These are phyloP conservation scores for Smutsia gigantea DNA, from an alignment of 2,797 vertebrate genomes.

Conservation along the genomic window DNA sequence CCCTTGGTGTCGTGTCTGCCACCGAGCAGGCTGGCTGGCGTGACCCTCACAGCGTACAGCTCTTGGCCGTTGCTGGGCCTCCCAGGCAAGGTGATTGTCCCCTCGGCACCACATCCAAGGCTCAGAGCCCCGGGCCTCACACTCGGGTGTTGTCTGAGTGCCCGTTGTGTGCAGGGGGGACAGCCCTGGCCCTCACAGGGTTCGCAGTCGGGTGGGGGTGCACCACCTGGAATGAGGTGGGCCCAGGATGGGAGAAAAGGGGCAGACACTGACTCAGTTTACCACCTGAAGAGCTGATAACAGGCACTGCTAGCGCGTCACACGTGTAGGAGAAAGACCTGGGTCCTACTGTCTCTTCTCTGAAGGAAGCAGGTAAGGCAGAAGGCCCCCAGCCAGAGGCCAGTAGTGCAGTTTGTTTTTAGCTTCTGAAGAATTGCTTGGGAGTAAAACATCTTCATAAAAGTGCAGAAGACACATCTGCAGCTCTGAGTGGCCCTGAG, in stretches of 20 bases:
- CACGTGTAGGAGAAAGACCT: fast-evolving
- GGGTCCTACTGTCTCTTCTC: background rate
- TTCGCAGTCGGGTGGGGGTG: fast-evolving
- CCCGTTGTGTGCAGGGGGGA: too few species aligned
- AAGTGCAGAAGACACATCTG: fast-evolving
- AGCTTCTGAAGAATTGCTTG: fast-evolving
- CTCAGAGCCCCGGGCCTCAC: background rate
- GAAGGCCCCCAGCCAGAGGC: too few species aligned
- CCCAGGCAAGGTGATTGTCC: background rate
- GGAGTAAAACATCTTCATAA: fast-evolving
- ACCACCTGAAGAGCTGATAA: fast-evolving
- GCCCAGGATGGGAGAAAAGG: fast-evolving
- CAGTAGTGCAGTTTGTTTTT: fast-evolving
- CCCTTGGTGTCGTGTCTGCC: fast-evolving
- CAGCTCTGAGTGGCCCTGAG: fast-evolving
- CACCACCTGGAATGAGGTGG: too few species aligned
- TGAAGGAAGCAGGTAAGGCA: fast-evolving
- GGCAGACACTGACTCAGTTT: fast-evolving
- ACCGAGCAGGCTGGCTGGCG: fast-evolving
- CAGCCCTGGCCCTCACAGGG: background rate
- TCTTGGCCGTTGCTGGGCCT: fast-evolving
- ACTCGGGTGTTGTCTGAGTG: fast-evolving
- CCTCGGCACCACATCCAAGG: background rate
- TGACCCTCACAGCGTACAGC: background rate
- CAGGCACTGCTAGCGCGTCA: too few species aligned